A percentile compares a stretch with the other conserved stretches of the same genome.
phyloP scores from a whole-genome alignment of 53 echinoderm and acorn worm genomes.

The Stichopus horrens region DNA sequence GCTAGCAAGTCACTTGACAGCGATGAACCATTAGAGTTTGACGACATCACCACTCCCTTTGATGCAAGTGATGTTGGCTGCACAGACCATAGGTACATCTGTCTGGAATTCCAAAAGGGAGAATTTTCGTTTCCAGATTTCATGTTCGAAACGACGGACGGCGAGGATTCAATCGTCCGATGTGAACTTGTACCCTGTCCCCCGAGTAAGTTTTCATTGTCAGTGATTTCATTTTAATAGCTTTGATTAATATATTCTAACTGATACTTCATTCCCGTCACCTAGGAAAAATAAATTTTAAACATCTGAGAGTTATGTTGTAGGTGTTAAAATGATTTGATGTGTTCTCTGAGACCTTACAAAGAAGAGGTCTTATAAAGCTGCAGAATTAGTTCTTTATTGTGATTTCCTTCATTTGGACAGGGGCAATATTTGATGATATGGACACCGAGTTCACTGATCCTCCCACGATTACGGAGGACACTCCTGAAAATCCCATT shows the following conservation, averaged over 20 bases:
- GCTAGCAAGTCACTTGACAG: constrained; percentile 56
- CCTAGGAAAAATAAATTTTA: no score
- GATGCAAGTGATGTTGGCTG: constrained; percentile 83
- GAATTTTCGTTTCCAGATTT: constrained; percentile 59
- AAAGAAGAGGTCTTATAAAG: no score
- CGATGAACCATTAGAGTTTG: constrained; percentile 60
- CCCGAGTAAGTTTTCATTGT: constrained; percentile 47
- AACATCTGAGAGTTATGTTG: no score
- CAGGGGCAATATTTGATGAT: constrained; percentile 39
- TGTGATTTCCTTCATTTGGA: background rate
- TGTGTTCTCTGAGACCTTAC: no score
- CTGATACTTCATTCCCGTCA: no score
- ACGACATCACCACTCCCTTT: constrained; percentile 53
- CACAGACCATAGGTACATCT: constrained; percentile 72
- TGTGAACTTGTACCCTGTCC: constrained; percentile 66
- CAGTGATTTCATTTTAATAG: background rate
- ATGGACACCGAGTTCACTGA: constrained; percentile 30
- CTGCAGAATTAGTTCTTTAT: background rate
- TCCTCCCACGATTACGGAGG: constrained; percentile 47
- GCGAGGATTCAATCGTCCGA: constrained; percentile 51
- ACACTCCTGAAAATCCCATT: constrained; percentile 62
- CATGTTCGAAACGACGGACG: constrained; percentile 49
- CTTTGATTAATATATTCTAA: background rate
- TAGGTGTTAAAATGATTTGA: no score
- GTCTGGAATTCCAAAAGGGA: constrained; percentile 73